A percentile compares a stretch with the other conserved stretches of the same genome.
Conservation (phyloP, 2,797 vertebrate genomes). For the Xenopus petersii region DNA sequence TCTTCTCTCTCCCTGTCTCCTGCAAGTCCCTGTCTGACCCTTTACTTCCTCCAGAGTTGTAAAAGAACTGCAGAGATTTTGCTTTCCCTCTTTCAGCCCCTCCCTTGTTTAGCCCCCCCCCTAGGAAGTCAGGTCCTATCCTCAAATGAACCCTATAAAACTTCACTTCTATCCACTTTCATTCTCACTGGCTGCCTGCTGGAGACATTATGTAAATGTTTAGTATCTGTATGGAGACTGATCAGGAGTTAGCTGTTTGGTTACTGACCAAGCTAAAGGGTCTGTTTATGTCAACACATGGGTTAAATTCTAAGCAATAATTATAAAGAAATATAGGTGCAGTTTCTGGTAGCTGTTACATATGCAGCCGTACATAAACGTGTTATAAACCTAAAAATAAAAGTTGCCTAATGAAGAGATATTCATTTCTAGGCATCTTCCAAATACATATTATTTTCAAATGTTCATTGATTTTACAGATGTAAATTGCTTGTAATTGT, state of each 20-base stretch:
- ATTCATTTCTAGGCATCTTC: too few relatives aligned
- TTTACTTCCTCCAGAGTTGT: constrained; percentile 29
- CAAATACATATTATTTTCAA: too few relatives aligned
- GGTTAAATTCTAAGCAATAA: too few relatives aligned
- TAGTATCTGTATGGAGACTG: not conserved
- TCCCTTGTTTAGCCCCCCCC: not conserved
- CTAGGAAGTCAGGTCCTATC: constrained; percentile 13
- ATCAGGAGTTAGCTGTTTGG: not conserved
- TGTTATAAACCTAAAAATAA: too few relatives aligned
- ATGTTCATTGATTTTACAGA: too few relatives aligned
- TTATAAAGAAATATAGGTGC: too few relatives aligned
- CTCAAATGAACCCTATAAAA: constrained; percentile 41
- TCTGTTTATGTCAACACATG: too few relatives aligned
- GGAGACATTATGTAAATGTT: constrained; percentile 8
- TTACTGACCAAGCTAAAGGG: too few relatives aligned
- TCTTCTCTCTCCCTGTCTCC: constrained; percentile 2
- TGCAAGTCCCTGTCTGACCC: constrained; percentile 38
- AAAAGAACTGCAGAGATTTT: constrained; percentile 32
- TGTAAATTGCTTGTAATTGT: too few relatives aligned
- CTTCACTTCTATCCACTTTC: constrained; percentile 17
- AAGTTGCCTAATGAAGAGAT: too few relatives aligned
- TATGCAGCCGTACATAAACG: too few relatives aligned
- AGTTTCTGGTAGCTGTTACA: too few relatives aligned
- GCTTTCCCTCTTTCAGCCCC: not conserved
- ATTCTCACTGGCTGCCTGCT: constrained; percentile 5